phyloP scores from a whole-genome alignment of 2,113 vertebrate species.

The Thomomys bottae region DNA sequence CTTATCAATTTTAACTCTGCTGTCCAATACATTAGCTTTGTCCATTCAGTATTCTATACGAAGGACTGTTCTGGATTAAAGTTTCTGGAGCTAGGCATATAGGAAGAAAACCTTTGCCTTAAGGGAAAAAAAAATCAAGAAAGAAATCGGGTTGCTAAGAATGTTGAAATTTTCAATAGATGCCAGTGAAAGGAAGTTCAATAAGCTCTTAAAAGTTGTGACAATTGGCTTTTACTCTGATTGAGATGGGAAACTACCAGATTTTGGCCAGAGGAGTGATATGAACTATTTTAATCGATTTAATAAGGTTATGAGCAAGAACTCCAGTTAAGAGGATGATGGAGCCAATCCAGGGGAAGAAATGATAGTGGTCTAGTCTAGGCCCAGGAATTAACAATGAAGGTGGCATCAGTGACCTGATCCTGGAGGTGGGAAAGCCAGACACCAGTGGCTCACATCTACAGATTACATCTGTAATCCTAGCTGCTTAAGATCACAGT shows the following conservation, averaged over 20 bases:
- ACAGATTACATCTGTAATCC: no score
- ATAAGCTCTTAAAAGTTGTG: not conserved
- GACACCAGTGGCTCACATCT: no score
- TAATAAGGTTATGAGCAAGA: not conserved
- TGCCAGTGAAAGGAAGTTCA: not conserved
- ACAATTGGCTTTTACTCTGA: conserved; percentile 7
- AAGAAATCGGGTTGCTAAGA: not conserved
- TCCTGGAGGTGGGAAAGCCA: not conserved
- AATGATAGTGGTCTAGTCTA: not conserved
- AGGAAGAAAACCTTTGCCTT: not conserved
- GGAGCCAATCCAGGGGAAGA: not conserved
- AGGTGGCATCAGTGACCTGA: not conserved
- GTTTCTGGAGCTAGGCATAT: not conserved
- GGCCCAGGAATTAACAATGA: not conserved
- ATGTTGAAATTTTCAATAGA: conserved; percentile 15
- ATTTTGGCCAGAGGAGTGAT: not conserved
- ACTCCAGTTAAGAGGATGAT: not conserved
- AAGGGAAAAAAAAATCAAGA: not conserved
- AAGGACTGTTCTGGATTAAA: not conserved
- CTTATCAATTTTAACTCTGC: not conserved
- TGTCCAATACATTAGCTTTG: not conserved
- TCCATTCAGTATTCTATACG: not conserved
- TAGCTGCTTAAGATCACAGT: not conserved
- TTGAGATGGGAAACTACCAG: not conserved
- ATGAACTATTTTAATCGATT: not conserved